Evolutionary conservation across 2,888 invertebrate species (phyloP).

Genomic region (Cyclophora albipunctata): DNA sequence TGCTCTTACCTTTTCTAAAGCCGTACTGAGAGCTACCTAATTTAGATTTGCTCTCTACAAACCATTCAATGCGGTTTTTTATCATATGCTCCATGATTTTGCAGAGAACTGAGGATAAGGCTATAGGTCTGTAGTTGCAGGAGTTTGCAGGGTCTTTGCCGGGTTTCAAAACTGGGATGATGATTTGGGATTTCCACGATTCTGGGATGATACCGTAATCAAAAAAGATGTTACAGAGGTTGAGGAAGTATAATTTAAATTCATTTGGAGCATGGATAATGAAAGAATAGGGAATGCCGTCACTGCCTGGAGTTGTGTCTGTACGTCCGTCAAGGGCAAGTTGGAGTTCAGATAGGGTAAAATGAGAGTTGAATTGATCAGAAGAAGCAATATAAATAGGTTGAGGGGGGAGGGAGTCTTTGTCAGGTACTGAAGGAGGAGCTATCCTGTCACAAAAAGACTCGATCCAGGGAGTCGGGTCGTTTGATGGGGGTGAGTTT

Average conservation of each 20-base stretch:
- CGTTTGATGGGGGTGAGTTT: neutral
- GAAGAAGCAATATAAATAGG: neutral
- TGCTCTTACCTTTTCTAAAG: constrained; percentile 22
- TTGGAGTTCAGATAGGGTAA: constrained; percentile 2
- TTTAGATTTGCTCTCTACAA: neutral
- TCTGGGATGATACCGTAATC: constrained; percentile 5
- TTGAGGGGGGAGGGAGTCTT: neutral
- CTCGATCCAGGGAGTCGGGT: constrained; percentile 2
- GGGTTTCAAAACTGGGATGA: constrained; percentile 22
- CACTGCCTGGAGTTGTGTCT: constrained; percentile 7
- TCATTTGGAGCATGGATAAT: neutral
- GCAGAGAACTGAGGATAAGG: constrained; percentile 13
- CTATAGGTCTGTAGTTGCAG: constrained; percentile 16
- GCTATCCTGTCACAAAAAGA: constrained; percentile 3
- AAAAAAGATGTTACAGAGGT: neutral
- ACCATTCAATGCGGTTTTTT: constrained; percentile 3
- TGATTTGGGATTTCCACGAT: constrained; percentile 18
- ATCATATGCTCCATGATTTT: constrained; percentile 21
- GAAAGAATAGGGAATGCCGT: constrained; percentile 8
- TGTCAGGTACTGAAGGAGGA: neutral
- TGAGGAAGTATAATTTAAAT: no score
- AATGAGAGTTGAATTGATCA: neutral
- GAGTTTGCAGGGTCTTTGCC: constrained; percentile 13
- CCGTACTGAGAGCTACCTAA: constrained; percentile 8
- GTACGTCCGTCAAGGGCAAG: constrained; percentile 2